These are phyloP conservation scores for Enteromius argenteus DNA, from an alignment of 2,797 vertebrate genomes.

Conservation along the genomic window DNA sequence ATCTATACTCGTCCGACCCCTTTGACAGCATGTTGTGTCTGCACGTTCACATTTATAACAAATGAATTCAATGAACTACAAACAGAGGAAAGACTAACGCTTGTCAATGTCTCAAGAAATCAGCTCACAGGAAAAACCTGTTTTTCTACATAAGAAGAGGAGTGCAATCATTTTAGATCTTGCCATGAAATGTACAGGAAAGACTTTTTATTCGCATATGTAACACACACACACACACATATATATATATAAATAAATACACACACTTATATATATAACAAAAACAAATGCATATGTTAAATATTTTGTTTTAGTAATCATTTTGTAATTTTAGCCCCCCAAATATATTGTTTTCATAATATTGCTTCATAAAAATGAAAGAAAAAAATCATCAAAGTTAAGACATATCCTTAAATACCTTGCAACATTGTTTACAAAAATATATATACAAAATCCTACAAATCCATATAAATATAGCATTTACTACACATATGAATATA, in stretches of 20 bases:
- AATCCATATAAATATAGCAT: neutral
- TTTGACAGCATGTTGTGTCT: neutral
- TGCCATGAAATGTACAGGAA: neutral
- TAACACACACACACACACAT: neutral
- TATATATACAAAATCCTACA: neutral
- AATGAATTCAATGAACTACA: neutral
- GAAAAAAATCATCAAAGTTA: neutral
- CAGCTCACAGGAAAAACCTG: constrained; percentile 28
- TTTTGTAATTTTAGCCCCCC: too few relatives aligned
- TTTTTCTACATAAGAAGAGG: constrained; percentile 7
- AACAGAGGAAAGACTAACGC: neutral
- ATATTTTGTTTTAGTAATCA: too few relatives aligned
- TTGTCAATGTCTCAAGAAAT: constrained; percentile 14
- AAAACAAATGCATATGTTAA: too few relatives aligned
- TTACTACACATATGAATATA: neutral
- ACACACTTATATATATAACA: neutral
- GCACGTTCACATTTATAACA: neutral
- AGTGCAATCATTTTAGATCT: neutral
- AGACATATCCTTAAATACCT: neutral
- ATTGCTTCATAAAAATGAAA: too few relatives aligned
- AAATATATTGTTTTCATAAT: too few relatives aligned
- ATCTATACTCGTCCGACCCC: neutral
- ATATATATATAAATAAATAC: neutral
- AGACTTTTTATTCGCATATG: neutral
- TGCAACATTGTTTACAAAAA: too few relatives aligned